Evolutionary conservation across 1,140 invertebrate genomes (phyloP), one percentile per base, ranked within the genome.

Genomic region (Stenopsyche tienmushanensis): DNA sequence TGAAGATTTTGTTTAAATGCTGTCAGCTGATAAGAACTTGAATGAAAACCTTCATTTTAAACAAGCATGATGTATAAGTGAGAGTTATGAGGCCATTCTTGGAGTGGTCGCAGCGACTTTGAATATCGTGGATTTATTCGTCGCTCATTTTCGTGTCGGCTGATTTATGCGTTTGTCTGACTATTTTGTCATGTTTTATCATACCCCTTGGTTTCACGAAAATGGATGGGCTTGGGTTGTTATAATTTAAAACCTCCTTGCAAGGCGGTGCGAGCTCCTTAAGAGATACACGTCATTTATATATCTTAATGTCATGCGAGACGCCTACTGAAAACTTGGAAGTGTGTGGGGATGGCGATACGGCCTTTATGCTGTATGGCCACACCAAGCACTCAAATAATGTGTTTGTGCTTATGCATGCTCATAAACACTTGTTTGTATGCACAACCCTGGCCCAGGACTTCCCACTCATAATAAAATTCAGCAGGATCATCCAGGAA

Each of bases 251-350:
- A 64, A 17, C n/a, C n/a, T 47, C 49, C 39, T 29, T 39, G 3
- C 21, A 18, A 13, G 26, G 17, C 53, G 15, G 1, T 34, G 17
- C 20, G 24, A 60, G 55, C 24, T 54, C 41, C 13, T 63, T 13
- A 29, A 34, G 39, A 69, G 67, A 65, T 69, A 65, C 63, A 23
- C 55, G 63, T 69, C 63, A 69, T 69, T 69, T 69, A 65, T 69
- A 65, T 65, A 55, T 69, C 67, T 69, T 69, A 69, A 60, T 69
- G 66, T 69, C 66, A 62, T 24, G 49, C 45, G 21, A 25, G 42
- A 47, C 59, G 65, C 59, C 59, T 41, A 49, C 58, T 57, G 58
- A 52, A 50, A 62, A 54, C 34, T 66, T 52, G 17, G 20, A 45
- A n/a, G 9, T 20, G 53, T 34, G 53, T n/a, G n/a, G 52, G 45